These are phyloP conservation scores for Ptychodera flava DNA, from an alignment of 35 echinoderm and acorn worm species.

Conservation along the genomic window DNA sequence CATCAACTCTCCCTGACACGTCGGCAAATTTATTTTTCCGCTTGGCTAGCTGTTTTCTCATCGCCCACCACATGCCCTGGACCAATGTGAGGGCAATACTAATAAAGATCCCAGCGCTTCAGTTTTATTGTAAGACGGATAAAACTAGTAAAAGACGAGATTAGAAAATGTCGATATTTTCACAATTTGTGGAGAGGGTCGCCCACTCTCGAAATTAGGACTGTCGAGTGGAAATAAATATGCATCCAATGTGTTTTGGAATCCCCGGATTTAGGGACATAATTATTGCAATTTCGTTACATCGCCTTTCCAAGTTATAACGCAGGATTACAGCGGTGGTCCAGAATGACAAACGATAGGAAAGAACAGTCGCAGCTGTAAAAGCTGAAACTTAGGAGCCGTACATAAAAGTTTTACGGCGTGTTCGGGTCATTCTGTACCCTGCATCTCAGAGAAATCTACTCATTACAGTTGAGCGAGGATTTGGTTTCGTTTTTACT, in stretches of 20 bases:
- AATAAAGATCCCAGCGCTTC: neutral
- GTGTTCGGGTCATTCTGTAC: too few relatives aligned
- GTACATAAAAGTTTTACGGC: too few relatives aligned
- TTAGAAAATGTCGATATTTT: neutral
- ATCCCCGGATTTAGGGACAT: neutral
- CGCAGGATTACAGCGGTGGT: neutral
- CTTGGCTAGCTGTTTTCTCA: neutral
- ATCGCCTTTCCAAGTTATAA: neutral
- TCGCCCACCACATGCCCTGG: neutral
- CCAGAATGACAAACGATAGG: neutral
- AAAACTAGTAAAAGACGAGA: neutral
- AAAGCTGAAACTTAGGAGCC: too few relatives aligned
- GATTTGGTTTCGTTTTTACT: too few relatives aligned
- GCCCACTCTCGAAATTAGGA: neutral
- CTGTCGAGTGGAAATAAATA: neutral
- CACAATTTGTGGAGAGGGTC: neutral
- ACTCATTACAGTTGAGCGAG: too few relatives aligned
- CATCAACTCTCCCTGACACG: neutral
- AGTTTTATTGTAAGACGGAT: neutral
- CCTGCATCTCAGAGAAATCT: too few relatives aligned
- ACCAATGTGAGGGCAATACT: neutral
- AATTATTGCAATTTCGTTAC: neutral
- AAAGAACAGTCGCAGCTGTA: too few relatives aligned
- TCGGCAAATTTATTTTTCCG: neutral
- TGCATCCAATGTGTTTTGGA: neutral